Percentiles rank a stretch among this genome's conserved stretches.
Conservation (phyloP, 2,888 invertebrate species). For the Therioaphis trifolii region DNA sequence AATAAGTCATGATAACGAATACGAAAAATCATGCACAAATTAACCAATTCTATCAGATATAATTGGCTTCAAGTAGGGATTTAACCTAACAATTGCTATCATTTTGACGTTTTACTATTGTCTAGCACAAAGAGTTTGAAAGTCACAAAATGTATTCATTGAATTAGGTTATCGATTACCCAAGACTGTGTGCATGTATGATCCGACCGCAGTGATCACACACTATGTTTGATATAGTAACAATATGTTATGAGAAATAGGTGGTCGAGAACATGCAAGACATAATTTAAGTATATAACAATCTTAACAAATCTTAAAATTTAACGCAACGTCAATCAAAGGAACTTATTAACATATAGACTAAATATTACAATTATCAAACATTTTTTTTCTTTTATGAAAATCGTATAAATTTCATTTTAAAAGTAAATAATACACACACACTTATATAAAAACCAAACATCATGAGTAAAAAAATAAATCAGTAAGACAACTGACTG, state of each 20-base stretch:
- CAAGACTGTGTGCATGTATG: slow-evolving; percentile 4
- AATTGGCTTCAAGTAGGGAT: slow-evolving; percentile 20
- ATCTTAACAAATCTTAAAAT: no score
- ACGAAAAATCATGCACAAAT: background rate
- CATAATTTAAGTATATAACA: no score
- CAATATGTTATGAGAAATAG: slow-evolving; percentile 9
- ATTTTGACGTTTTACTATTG: slow-evolving; percentile 36
- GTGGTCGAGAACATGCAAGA: background rate
- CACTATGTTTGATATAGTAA: background rate
- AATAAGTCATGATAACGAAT: background rate
- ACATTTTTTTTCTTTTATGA: no score
- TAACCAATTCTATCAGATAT: slow-evolving; percentile 15
- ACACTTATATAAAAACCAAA: no score
- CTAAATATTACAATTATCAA: no score
- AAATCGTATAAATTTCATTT: no score
- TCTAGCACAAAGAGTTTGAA: slow-evolving; percentile 27
- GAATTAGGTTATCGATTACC: slow-evolving; percentile 35
- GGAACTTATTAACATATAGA: no score
- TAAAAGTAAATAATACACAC: no score
- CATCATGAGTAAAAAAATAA: no score
- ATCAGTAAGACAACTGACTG: no score
- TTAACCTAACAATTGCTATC: slow-evolving; percentile 7
- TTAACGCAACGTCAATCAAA: no score
- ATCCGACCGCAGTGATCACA: slow-evolving; percentile 29
- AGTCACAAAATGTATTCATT: slow-evolving; percentile 37